Percentiles rank a stretch among this genome's conserved stretches.
Evolutionary conservation across 2,888 invertebrate genomes (phyloP).

Genomic region (Chymomyza fuscimana): DNA sequence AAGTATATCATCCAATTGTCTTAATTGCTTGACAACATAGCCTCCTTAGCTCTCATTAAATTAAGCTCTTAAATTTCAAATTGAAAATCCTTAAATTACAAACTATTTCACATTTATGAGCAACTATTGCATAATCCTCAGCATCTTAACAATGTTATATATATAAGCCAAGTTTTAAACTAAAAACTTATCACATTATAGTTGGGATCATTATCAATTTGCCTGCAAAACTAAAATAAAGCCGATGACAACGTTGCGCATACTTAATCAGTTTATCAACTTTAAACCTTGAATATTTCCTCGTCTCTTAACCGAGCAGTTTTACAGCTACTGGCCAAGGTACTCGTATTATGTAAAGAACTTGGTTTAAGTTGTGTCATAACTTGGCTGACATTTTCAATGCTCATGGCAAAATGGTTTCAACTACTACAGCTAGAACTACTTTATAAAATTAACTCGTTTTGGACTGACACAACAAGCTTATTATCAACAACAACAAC

Average conservation of each 20-base stretch:
- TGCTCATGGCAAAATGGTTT: background rate
- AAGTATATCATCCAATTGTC: too few species aligned
- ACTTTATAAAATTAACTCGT: constrained; percentile 11
- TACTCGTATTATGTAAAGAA: background rate
- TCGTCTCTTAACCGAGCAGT: background rate
- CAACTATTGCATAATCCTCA: background rate
- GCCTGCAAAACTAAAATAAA: background rate
- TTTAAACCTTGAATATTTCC: background rate
- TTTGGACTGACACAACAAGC: constrained; percentile 20
- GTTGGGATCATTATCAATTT: too few species aligned
- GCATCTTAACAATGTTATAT: background rate
- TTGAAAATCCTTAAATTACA: background rate
- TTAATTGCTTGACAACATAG: too few species aligned
- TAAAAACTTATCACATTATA: background rate
- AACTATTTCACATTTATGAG: background rate
- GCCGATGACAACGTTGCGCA: background rate
- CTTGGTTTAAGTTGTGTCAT: background rate
- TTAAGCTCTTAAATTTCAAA: too few species aligned
- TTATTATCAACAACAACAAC: constrained; percentile 39
- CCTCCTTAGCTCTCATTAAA: too few species aligned
- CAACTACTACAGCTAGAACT: background rate
- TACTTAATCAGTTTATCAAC: background rate
- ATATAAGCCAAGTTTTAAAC: background rate
- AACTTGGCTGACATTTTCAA: background rate
- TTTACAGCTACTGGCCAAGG: background rate